A percentile compares a stretch with the other conserved stretches of the same genome.
These are phyloP conservation scores for Athalia circularis DNA, from an alignment of 2,888 invertebrate genomes.

Conservation along the genomic window DNA sequence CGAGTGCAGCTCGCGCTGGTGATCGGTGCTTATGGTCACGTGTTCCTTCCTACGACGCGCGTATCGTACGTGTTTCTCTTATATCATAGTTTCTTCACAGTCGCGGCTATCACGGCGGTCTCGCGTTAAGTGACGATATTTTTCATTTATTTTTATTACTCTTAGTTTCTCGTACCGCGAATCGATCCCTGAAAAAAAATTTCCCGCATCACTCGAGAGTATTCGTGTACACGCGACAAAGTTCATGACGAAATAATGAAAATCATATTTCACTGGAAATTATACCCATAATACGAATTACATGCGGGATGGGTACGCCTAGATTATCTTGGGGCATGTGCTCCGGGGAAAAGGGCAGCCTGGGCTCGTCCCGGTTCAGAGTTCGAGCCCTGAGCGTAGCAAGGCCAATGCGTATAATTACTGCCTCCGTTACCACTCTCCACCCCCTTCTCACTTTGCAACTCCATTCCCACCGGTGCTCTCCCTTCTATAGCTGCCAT, in stretches of 20 bases:
- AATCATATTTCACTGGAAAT: constrained; percentile 4
- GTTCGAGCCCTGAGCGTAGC: constrained; percentile 38
- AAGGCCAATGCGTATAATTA: constrained; percentile 41
- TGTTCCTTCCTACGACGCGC: neutral
- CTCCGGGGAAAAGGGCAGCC: constrained; percentile 31
- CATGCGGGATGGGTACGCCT: neutral
- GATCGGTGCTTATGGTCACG: constrained; percentile 1
- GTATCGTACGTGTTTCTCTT: constrained; percentile 7
- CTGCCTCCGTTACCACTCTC: constrained; percentile 29
- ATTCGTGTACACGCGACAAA: too few species aligned
- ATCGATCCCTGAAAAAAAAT: too few species aligned
- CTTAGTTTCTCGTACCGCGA: too few species aligned
- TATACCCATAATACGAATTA: constrained; percentile 10
- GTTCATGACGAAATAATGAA: too few species aligned
- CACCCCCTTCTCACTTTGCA: constrained; percentile 33
- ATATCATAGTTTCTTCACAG: neutral
- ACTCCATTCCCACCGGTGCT: constrained; percentile 20
- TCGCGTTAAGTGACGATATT: constrained; percentile 15
- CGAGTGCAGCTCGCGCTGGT: neutral
- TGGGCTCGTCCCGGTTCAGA: constrained; percentile 40
- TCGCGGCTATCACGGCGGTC: neutral
- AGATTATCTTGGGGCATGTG: constrained; percentile 31
- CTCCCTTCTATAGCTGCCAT: constrained; percentile 27
- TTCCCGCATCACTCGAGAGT: too few species aligned
- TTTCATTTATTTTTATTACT: neutral